Evolutionary conservation across 2,888 invertebrate species (phyloP).

Genomic region (Hemaris fuciformis): DNA sequence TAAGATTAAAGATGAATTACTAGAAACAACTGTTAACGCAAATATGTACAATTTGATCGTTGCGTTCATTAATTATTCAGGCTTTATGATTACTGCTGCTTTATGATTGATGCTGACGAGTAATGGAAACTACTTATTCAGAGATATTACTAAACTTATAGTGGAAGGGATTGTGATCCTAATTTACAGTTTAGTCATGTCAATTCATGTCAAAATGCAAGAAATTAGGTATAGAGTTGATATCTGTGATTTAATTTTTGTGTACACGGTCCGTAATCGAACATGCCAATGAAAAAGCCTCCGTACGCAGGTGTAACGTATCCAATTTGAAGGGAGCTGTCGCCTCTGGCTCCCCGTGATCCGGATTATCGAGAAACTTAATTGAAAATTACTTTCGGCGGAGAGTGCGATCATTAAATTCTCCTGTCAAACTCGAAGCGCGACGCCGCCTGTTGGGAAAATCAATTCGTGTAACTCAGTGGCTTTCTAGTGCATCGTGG

Average conservation of each 20-base stretch:
- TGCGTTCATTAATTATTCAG: neutral
- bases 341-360: slow-evolving; percentile 60
- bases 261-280: neutral
- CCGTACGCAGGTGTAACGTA: slow-evolving; percentile 60
- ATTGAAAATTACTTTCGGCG: slow-evolving; percentile 76
- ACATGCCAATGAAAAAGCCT: slow-evolving; percentile 22
- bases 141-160: neutral
- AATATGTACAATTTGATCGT: no score
- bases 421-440: slow-evolving; percentile 57
- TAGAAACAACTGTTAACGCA: neutral
- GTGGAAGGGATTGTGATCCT: no score
- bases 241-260: neutral
- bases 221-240: no score
- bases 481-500: slow-evolving; percentile 47
- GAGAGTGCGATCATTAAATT: slow-evolving; percentile 62
- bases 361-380: slow-evolving; percentile 77
- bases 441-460: slow-evolving; percentile 40
- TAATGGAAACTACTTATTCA: neutral
- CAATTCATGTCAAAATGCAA: no score
- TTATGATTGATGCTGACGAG: no score
- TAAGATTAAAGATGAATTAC: neutral
- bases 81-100: neutral
- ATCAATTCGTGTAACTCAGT: slow-evolving; percentile 54
- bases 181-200: no score
- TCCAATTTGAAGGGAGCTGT: slow-evolving; percentile 64